Conservation (phyloP, 2,888 invertebrate genomes). For the Mesorhabditis sp. region DNA sequence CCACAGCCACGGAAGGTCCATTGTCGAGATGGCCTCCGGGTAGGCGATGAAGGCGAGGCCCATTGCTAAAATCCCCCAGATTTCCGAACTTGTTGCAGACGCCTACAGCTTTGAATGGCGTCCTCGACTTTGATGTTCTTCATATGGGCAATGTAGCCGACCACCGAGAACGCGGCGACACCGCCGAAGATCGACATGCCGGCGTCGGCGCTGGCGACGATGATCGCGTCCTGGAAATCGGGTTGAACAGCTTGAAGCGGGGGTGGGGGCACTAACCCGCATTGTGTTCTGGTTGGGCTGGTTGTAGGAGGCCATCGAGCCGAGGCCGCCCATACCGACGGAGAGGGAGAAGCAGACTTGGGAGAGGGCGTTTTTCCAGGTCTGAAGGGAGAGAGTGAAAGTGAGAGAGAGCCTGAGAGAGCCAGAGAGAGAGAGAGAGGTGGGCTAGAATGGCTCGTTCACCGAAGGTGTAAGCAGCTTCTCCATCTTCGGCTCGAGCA, state of each 20-base stretch:
- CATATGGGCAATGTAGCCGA: constrained; percentile 30
- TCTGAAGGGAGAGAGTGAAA: constrained; percentile 13
- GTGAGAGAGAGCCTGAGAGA: too few species aligned
- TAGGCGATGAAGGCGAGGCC: constrained; percentile 59
- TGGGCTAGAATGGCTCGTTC: too few species aligned
- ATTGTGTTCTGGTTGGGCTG: constrained; percentile 42
- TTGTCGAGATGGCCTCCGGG: constrained; percentile 57
- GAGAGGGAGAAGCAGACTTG: constrained; percentile 50
- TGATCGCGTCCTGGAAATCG: constrained; percentile 37
- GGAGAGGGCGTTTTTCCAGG: constrained; percentile 48
- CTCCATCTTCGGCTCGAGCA: constrained; percentile 36
- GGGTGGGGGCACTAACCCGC: constrained; percentile 15
- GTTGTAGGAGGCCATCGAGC: constrained; percentile 48
- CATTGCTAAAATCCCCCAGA: too few species aligned
- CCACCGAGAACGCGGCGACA: constrained; percentile 39
- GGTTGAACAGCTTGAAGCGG: not conserved
- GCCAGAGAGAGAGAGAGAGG: too few species aligned
- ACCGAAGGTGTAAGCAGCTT: too few species aligned
- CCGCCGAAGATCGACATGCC: constrained; percentile 39
- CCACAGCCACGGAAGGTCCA: constrained; percentile 59
- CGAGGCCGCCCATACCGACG: constrained; percentile 48
- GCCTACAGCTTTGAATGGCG: too few species aligned
- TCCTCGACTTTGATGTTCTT: too few species aligned
- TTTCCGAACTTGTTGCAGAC: too few species aligned
- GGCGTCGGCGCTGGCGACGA: constrained; percentile 47